Percentiles rank a stretch among this genome's conserved stretches.
phyloP scores from a whole-genome alignment of 2,113 vertebrate species.

The Litocranius walleri region DNA sequence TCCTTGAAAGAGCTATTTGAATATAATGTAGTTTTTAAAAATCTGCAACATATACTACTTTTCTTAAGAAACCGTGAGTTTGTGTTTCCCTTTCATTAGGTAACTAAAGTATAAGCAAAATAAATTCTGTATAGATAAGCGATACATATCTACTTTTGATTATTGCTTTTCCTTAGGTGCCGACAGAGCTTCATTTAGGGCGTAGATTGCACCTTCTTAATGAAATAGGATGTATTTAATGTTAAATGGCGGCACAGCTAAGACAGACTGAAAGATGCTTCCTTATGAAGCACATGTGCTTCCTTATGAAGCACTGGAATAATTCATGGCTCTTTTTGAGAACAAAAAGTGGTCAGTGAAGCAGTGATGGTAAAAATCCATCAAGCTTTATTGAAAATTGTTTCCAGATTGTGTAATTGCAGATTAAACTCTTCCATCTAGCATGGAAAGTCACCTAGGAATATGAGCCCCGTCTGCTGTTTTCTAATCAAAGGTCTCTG shows the following conservation, averaged over 20 bases:
- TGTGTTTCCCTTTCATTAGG: neutral
- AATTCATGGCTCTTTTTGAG: neutral
- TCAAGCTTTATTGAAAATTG: neutral
- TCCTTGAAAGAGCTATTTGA: conserved; percentile 5
- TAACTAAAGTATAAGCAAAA: neutral
- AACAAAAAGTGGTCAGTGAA: neutral
- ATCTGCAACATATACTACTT: neutral
- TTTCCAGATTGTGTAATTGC: neutral
- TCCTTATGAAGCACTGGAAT: neutral
- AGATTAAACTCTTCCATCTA: neutral
- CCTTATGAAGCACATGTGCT: neutral
- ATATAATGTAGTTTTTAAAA: neutral
- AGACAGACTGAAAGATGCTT: neutral
- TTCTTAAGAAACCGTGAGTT: neutral
- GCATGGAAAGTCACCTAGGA: neutral
- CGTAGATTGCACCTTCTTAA: neutral
- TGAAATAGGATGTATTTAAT: neutral
- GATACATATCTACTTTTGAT: neutral
- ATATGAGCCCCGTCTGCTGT: neutral
- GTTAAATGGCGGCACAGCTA: neutral
- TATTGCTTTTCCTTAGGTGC: neutral
- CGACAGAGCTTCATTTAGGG: neutral
- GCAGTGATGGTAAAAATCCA: neutral
- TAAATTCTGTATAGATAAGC: neutral
- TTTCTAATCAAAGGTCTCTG: neutral